Evolutionary conservation across 2,113 vertebrate genomes (phyloP), one percentile per base, ranked within the genome.

Genomic region (Oryzias melastigma): DNA sequence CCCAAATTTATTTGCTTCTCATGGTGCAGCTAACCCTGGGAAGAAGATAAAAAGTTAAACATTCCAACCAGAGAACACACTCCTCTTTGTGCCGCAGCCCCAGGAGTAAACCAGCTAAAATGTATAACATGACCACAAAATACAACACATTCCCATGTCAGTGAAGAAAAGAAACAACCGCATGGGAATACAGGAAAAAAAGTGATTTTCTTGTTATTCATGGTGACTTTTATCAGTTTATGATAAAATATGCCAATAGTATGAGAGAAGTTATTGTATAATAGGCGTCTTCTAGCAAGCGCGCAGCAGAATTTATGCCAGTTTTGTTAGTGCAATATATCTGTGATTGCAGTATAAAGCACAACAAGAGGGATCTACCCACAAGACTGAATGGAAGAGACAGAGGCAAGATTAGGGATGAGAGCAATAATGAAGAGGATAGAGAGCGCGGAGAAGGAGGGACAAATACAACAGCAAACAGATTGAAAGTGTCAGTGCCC

Each of bases 401-500:
- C 25, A 35, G 61, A 63, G 19, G 43, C 52, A 75, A 68, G 73
- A 82, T 77, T 71, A 52, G 76, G 71, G 71, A 78, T 71, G 64
- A 62, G 75, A 53, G 73, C 60, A 66, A 78, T 82, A 80, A 80
- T 59, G 60, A 47, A 62, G 59, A 68, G 48, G 17, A 61, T 27
- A 58, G 50, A 62, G 69, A 57, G 62, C 57, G 25, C 35, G 0
- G 56, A 62, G 61, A 56, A 70, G 52, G 53, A 77, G 79, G 68
- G 71, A 66, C 57, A 22, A 81, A 71, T n/a, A 35, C 14, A 24
- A 55, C 62, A 42, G 57, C 35, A 41, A 80, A 81, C 78, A 88
- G 81, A 88, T 82, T 82, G 78, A 85, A 81, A 77, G 79, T 84
- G 86, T 88, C 87, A 85, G 79, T 58, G 71, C 65, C 65, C 72